Evolutionary conservation across 2,888 invertebrate species (phyloP), one percentile per base, ranked within the genome.

Genomic region (Eristalinus sepulchralis): DNA sequence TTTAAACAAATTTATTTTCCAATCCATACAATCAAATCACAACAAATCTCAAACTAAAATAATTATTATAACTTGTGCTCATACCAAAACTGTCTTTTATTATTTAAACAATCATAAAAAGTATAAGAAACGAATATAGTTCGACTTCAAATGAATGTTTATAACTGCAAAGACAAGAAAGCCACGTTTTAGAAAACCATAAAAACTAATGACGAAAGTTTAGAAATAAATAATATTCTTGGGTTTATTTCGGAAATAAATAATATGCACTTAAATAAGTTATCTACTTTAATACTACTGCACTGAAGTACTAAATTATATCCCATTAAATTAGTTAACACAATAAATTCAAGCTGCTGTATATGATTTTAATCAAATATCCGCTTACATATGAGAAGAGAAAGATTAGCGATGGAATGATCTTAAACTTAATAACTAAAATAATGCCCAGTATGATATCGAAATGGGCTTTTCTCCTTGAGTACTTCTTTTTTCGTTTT

Each of bases 241-340:
- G 11, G 13, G 11, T 17, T 57, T 72, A 22, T 72, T 53, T 72
- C 60, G 62, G 55, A 57, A 59, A 85, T 85, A 81, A 81, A 85
- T 85, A 85, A 77, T 85, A 77, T 76, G 55, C 36, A 70, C 62
- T 84, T 76, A 84, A 67, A 71, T 39, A 55, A 39, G 53, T 68
- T 31, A 76, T 64, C 27, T 75, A 62, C 53, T 60, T 66, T 64
- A 66, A 71, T 71, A 77, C 71, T 82, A 71, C 47, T 67, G 47
- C 59, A 33, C 59, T 75, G 70, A 75, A 75, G 64, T 66, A 71
- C 66, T 76, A 39, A n/a, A 47, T 47, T 47, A 47, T 39, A 39
- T 39, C n/a, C 6, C n/a, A n/a, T 39, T n/a, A 39, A 39, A 39
- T 47, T 17, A 47, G 17, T 47, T 47, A 47, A 47, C 47, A 17